Percentiles rank a stretch among this genome's conserved stretches.
phyloP scores from a whole-genome alignment of 2,797 vertebrate genomes.

The Lophius americanus region DNA sequence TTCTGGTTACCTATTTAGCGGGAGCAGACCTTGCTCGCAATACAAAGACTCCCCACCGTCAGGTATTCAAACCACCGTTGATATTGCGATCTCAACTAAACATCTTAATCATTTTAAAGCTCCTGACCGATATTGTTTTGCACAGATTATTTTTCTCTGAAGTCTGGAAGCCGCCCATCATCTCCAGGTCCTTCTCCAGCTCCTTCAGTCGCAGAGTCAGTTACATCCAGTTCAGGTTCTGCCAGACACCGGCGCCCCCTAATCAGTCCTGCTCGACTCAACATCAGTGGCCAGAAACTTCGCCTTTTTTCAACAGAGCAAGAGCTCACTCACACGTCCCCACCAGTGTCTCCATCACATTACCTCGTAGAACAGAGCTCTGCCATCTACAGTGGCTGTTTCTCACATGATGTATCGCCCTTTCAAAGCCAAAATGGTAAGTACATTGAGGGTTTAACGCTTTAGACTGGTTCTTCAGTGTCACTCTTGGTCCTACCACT shows the following conservation, averaged over 20 bases:
- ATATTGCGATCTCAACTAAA: neutral
- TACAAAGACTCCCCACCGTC: constrained; percentile 86
- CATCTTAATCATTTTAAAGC: neutral
- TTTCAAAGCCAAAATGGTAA: constrained; percentile 74
- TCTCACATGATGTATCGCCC: constrained; percentile 70
- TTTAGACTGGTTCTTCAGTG: neutral
- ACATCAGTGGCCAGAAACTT: constrained; percentile 88
- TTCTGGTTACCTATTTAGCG: constrained; percentile 95
- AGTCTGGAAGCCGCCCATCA: constrained; percentile 83
- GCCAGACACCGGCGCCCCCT: constrained; percentile 89
- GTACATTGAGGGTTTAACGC: neutral
- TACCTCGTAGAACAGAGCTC: constrained; percentile 72
- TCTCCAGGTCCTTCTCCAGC: constrained; percentile 89
- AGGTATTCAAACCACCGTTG: constrained; percentile 75
- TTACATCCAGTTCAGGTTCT: constrained; percentile 90
- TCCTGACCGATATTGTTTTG: neutral
- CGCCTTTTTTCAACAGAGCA: constrained; percentile 82
- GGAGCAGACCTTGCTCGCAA: constrained; percentile 88
- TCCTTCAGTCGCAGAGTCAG: constrained; percentile 89
- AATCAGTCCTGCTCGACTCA: constrained; percentile 95
- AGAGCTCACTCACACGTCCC: constrained; percentile 65
- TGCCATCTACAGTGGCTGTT: constrained; percentile 65
- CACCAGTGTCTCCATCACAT: constrained; percentile 60
- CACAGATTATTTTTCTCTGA: constrained; percentile 90
- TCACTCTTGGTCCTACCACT: constrained; percentile 22